Evolutionary conservation across 2,113 vertebrate species (phyloP).

Genomic region (Meriones unguiculatus): DNA sequence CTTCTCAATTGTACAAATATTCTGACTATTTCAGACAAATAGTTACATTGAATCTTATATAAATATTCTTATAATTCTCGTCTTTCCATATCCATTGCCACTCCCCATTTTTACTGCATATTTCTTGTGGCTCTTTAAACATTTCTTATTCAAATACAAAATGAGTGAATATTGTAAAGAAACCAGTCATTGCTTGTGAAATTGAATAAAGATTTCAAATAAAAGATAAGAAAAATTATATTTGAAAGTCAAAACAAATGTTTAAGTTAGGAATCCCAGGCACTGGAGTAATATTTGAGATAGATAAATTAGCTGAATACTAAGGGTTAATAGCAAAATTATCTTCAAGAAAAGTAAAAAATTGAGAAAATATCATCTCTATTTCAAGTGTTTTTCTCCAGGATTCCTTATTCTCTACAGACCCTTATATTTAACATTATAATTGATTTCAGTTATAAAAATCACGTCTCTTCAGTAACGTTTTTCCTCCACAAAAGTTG

Average conservation of each 20-base stretch:
- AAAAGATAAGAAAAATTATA: background rate
- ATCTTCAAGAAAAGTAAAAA: background rate
- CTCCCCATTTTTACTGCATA: no score
- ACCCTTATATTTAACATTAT: background rate
- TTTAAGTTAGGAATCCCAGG: conserved; percentile 11
- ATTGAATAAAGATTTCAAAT: conserved; percentile 47
- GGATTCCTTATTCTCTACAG: background rate
- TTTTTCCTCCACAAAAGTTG: background rate
- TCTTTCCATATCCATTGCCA: no score
- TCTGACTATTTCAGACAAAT: background rate
- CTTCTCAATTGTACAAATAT: background rate
- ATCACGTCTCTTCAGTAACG: background rate
- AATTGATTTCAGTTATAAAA: background rate
- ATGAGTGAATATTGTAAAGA: background rate
- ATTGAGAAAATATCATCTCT: background rate
- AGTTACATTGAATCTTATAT: background rate
- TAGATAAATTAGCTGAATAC: background rate
- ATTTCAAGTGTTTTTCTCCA: background rate
- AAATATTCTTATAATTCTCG: background rate
- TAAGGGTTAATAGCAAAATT: background rate
- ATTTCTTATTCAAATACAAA: background rate
- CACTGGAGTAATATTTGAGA: background rate
- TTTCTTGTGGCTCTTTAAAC: background rate
- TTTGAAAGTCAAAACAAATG: conserved; percentile 53
- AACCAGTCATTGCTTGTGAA: background rate